Evolutionary conservation across 2,113 vertebrate genomes (phyloP).

Genomic region (Microcebus lehilahytsara): DNA sequence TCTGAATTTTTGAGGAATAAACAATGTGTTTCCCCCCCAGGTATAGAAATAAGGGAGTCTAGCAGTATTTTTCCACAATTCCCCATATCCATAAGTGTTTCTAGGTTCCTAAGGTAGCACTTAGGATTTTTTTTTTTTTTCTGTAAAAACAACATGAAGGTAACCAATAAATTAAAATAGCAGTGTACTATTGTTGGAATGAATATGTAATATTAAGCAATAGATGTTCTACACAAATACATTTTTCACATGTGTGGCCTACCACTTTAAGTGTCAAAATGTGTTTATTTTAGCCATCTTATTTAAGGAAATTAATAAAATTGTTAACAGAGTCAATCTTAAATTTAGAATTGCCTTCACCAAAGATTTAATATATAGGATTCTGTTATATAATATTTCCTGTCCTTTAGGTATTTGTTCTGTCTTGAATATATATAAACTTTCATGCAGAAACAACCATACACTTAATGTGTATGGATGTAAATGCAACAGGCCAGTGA

Average conservation of each 20-base stretch:
- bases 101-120: not conserved
- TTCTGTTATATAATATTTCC: not conserved
- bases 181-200: slow-evolving; percentile 5
- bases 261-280: not conserved
- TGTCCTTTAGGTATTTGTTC: not conserved
- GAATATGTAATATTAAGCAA: not conserved
- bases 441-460: not conserved
- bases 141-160: not conserved
- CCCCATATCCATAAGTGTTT: not conserved
- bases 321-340: not conserved
- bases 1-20: slow-evolving; percentile 14
- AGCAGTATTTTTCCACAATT: slow-evolving; percentile 2
- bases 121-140: not conserved
- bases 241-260: slow-evolving; percentile 3
- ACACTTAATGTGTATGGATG: not conserved
- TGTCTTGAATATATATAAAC: not conserved
- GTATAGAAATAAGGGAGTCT: not conserved
- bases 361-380: not conserved
- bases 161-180: slow-evolving; percentile 18
- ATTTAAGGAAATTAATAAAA: slow-evolving; percentile 5
- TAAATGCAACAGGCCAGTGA: not conserved
- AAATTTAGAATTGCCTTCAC: slow-evolving; percentile 2
- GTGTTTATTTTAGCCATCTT: slow-evolving; percentile 38
- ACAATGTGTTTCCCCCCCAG: not conserved
- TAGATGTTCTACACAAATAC: not conserved